phyloP scores from a whole-genome alignment of 2,888 invertebrate species.

The Rhimphoctona megacephalus region DNA sequence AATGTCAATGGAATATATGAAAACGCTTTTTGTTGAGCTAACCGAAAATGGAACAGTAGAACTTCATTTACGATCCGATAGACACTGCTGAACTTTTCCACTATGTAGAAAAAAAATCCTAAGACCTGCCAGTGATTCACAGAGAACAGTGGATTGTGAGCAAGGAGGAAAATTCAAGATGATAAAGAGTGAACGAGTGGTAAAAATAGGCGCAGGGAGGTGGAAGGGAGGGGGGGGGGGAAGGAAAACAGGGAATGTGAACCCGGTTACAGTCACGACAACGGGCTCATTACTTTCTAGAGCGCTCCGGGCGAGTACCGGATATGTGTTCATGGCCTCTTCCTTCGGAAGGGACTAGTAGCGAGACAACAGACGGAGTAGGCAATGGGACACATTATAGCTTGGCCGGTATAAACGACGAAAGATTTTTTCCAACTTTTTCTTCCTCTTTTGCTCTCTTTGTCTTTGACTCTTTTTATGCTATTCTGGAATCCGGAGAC shows the following conservation, averaged over 20 bases:
- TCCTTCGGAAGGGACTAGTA: slow-evolving; percentile 20
- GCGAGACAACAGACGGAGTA: slow-evolving; percentile 29
- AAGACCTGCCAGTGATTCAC: background rate
- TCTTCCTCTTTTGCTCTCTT: background rate
- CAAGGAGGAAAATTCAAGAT: background rate
- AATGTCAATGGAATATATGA: background rate
- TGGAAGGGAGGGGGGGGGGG: background rate
- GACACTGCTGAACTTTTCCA: background rate
- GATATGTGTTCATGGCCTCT: background rate
- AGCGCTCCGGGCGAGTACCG: slow-evolving; percentile 14
- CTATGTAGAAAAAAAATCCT: too few relatives aligned
- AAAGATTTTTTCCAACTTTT: slow-evolving; percentile 28
- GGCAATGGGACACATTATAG: slow-evolving; percentile 43
- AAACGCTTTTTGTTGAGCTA: background rate
- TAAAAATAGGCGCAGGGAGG: slow-evolving; percentile 14
- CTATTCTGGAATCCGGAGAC: slow-evolving; percentile 4
- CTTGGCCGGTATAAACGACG: slow-evolving; percentile 39
- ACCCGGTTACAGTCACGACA: slow-evolving; percentile 28
- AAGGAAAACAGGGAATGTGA: slow-evolving; percentile 20
- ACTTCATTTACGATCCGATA: background rate
- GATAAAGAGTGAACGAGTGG: slow-evolving; percentile 34
- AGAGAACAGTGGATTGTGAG: background rate
- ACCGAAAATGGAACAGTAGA: background rate
- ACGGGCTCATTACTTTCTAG: slow-evolving; percentile 54
- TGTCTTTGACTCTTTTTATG: background rate